phyloP scores from a whole-genome alignment of 2,797 vertebrate species.

The Toxotes lorentzi region DNA sequence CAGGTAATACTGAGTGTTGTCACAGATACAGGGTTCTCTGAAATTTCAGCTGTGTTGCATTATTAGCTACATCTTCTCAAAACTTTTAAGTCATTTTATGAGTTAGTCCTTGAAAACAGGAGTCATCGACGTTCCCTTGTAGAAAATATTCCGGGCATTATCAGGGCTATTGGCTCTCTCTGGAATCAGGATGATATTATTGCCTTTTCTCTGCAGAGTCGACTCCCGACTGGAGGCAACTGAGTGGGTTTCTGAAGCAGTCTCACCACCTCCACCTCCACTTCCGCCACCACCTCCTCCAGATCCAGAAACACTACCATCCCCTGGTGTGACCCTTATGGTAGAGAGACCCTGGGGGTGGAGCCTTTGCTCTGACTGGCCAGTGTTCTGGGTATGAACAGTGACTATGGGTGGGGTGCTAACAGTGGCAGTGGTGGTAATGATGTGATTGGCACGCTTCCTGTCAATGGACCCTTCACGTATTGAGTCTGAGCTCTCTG shows the following conservation, averaged over 20 bases:
- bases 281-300: slow-evolving; percentile 54
- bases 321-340: slow-evolving; percentile 94
- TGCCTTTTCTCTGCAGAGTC: slow-evolving; percentile 92
- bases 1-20: slow-evolving; percentile 71
- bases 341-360: slow-evolving; percentile 90
- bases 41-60: slow-evolving; percentile 24
- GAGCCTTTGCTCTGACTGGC: slow-evolving; percentile 84
- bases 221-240: slow-evolving; percentile 94
- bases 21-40: slow-evolving; percentile 58
- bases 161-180: slow-evolving; percentile 96
- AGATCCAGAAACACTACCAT: slow-evolving; percentile 80
- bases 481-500: slow-evolving; percentile 91
- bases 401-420: slow-evolving; percentile 77
- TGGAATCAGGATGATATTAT: slow-evolving; percentile 94
- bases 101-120: slow-evolving; percentile 91
- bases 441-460: slow-evolving; percentile 86
- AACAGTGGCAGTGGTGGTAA: slow-evolving; percentile 67
- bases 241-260: slow-evolving; percentile 89
- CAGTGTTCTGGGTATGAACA: slow-evolving; percentile 81
- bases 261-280: slow-evolving; percentile 71
- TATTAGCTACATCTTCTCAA: slow-evolving; percentile 32
- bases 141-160: slow-evolving; percentile 96
- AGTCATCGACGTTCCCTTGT: slow-evolving; percentile 95
- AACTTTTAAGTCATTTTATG: background rate
- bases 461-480: slow-evolving; percentile 92